Base-by-base conservation (phyloP, 2,113 vertebrate species). In the Ciconia maguari region DNA sequence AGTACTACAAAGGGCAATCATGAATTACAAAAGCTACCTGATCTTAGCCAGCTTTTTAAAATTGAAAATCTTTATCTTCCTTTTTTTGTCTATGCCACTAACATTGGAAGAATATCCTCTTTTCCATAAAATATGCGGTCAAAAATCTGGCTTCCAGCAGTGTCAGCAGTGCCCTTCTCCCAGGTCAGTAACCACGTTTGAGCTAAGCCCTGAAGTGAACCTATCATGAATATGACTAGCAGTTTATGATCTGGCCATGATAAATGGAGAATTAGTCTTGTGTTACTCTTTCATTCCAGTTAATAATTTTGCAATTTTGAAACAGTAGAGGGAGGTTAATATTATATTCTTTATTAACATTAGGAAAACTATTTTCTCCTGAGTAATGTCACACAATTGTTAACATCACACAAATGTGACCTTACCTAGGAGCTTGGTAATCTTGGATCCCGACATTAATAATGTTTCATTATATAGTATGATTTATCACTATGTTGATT, bases 241-340 rank as follows among this genome's bases (percentile, higher is more conserved):
- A 38, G 66, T 93, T 80, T 90, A 80, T 61, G 58, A 74, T 42
- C 30, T 77, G 46, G 36, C 6, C 17, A 51, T 58, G 46, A 49
- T 70, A 62, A 95, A 65, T 75, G 46, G 21, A 86, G 41, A 72
- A 79, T 88, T 92, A 83, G 27, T 86, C 49, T 77, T 72, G 6
- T 80, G 44, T 83, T 86, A 69, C 44, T 88, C n/a, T 93, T 93
- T 65, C 55, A 46, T 94, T 93, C 9, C 55, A 90, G 78, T 74
- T 83, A 91, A 94, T 90, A 0, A 69, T 94, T 92, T 87, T 95
- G 60, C 29, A 88, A 54, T 93, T 94, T 94, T 65, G 57, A 79
- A 90, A 79, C 2, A 8, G 49, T 19, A 60, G 38, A 84, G 30
- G 13, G 18, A 87, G 21, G 41, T 96, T 84, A 84, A 36, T 84